Base-by-base conservation (phyloP, 2,797 vertebrate genomes). In the Enteromius argenteus region DNA sequence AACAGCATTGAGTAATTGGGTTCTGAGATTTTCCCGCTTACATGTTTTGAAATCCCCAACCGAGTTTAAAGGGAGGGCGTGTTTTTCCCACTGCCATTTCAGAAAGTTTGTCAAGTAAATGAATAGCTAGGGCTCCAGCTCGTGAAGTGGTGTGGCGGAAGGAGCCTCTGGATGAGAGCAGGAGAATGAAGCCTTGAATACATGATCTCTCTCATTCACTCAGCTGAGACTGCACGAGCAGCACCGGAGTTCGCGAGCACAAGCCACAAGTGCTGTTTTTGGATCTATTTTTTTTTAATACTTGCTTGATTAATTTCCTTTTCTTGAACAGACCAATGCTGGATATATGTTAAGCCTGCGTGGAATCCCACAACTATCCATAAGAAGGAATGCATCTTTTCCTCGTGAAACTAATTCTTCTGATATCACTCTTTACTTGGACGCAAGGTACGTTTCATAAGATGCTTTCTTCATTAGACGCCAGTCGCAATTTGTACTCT, bases 321-420 rank as follows among this genome's bases (percentile, higher is more conserved):
- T 84, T 89, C 88, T 86, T 86, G 60, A 88, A 85, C 89, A 87
- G 86, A 89, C 91, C 88, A 86, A 81, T 83, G 87, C 90, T 92
- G 94, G 94, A 95, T 95, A 91, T 95, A 95, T 95, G 94, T 93
- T 91, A 93, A 92, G 90, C 89, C 88, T 91, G 88, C 88, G 93
- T 92, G 94, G 94, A 94, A 90, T 91, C 89, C 82, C 91, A 89
- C 77, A 86, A 85, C 85, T 85, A 78, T 88, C 91, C 93, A 86
- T 83, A 82, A 90, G 88, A 92, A 96, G 95, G 95, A 95, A 96
- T 96, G 95, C 90, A 94, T 94, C 92, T 92, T 90, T 92, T 95
- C 86, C 91, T 92, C 84, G 93, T 90, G 83, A 93, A 93, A 91
- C 90, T 95, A 91, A 93, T 91, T 93, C 90, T 93, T 80, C 89